These are phyloP conservation scores for Acropternis orthonyx DNA, from an alignment of 2,797 vertebrate species.

Conservation along the genomic window DNA sequence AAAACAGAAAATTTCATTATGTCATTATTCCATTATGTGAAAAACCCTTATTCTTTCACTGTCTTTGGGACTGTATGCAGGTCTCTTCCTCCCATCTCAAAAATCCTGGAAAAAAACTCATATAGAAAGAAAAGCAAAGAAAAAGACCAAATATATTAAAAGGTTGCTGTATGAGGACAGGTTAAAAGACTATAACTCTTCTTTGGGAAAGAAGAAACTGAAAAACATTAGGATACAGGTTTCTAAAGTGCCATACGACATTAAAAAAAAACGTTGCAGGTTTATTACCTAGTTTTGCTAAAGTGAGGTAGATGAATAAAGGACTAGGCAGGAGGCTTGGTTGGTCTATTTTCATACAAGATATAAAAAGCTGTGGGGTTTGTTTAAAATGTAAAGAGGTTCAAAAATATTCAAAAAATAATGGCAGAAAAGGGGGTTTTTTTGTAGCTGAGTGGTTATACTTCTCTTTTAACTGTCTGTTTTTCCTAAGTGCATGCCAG, in stretches of 20 bases:
- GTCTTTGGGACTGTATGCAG: neutral
- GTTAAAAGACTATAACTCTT: neutral
- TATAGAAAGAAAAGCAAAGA: neutral
- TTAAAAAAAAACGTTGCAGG: neutral
- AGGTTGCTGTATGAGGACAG: rapidly evolving
- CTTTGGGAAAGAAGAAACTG: neutral
- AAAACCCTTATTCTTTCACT: neutral
- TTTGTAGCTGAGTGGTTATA: neutral
- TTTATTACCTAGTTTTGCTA: neutral
- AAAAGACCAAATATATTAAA: neutral
- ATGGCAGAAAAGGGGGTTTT: rapidly evolving
- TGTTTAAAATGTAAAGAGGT: neutral
- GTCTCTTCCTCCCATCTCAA: neutral
- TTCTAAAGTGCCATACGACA: neutral
- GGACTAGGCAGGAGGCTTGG: neutral
- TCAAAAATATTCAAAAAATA: neutral
- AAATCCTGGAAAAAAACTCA: neutral
- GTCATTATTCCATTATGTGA: neutral
- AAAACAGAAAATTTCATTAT: neutral
- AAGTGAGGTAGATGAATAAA: neutral
- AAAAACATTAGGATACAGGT: neutral
- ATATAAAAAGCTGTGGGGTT: neutral
- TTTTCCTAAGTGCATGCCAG: neutral
- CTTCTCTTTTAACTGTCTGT: neutral
- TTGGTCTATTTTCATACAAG: neutral